Evolutionary conservation across 92 coral and sea anemone species (phyloP).

Genomic region (Porites evermanni): DNA sequence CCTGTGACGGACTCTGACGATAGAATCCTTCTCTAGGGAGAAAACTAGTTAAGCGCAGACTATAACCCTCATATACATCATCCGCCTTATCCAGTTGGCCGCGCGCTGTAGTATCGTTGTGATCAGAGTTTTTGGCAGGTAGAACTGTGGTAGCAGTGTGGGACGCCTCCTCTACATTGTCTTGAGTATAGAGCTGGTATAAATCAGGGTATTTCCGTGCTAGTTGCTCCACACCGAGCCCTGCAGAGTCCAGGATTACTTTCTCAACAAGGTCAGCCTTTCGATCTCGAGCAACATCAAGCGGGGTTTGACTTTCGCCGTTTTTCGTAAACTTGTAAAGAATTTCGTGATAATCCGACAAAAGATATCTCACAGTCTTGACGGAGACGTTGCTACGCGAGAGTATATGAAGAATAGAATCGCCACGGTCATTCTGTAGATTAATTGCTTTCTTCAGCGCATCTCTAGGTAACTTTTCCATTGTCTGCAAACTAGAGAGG

Average conservation of each 20-base stretch:
- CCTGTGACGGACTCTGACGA: not conserved
- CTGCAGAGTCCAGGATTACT: conserved; percentile 23
- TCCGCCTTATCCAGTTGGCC: not conserved
- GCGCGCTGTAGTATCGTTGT: not conserved
- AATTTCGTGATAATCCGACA: conserved; percentile 51
- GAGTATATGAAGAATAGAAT: conserved; percentile 65
- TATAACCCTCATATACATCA: conserved; percentile 12
- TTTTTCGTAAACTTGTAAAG: conserved; percentile 27
- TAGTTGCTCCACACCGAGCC: not conserved
- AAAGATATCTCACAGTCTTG: conserved; percentile 49
- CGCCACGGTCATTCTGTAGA: conserved; percentile 45
- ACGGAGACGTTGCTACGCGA: conserved; percentile 57
- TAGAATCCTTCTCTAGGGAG: conserved; percentile 39
- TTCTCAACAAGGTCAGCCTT: conserved; percentile 46
- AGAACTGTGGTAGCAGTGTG: not conserved
- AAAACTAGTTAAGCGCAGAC: conserved; percentile 20
- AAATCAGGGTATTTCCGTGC: conserved; percentile 23
- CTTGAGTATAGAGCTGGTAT: conserved; percentile 40
- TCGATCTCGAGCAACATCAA: conserved; percentile 51
- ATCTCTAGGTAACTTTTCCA: conserved; percentile 22
- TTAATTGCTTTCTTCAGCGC: conserved; percentile 31
- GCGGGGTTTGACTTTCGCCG: conserved; percentile 36
- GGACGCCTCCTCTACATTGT: not conserved
- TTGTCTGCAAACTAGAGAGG: conserved; percentile 12
- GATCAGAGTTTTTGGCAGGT: not conserved